Evolutionary conservation across 1,140 invertebrate species (phyloP).

Genomic region (Aphis craccivora): DNA sequence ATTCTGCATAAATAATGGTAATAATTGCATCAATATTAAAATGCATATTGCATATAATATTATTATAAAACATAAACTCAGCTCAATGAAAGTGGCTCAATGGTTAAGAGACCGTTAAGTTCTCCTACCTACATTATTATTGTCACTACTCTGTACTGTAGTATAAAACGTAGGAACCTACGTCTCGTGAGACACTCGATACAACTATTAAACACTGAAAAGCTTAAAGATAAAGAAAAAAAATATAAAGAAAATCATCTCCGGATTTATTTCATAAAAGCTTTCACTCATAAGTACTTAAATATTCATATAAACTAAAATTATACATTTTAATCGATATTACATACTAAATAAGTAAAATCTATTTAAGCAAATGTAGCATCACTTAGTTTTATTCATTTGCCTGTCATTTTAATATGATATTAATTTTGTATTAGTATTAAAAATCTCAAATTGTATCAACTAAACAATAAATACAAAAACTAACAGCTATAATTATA

Average conservation of each 20-base stretch:
- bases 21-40: too few relatives aligned
- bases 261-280: background rate
- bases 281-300: background rate
- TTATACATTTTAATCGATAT: background rate
- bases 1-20: too few relatives aligned
- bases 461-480: too few relatives aligned
- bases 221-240: background rate
- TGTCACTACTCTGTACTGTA: background rate
- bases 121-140: background rate
- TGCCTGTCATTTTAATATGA: background rate
- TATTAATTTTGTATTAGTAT: background rate
- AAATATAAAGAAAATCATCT: background rate
- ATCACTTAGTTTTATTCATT: background rate
- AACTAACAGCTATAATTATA: too few relatives aligned
- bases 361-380: background rate
- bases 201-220: background rate
- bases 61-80: background rate
- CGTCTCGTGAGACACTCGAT: background rate
- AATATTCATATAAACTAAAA: background rate
- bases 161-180: background rate
- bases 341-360: background rate
- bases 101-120: background rate
- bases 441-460: background rate
- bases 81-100: background rate
- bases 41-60: background rate